Evolutionary conservation across 1,140 invertebrate genomes (phyloP), one percentile per base, ranked within the genome.

Genomic region (Triops longicaudatus): DNA sequence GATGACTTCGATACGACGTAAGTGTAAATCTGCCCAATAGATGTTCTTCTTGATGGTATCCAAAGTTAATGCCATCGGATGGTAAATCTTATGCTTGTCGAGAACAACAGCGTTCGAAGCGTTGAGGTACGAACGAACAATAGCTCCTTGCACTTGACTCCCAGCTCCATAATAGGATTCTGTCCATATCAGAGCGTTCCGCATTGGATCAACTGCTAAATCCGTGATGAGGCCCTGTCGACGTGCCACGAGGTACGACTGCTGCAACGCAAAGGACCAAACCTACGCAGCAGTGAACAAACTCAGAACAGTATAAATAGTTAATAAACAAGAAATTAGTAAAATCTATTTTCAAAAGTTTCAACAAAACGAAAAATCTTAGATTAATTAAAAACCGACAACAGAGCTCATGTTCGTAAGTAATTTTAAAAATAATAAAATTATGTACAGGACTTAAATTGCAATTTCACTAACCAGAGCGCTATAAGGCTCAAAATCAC

Each of bases 1-100:
- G 72, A 78, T 75, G 27, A 80, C 77, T 26, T 81, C 78, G 71
- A 83, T 79, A 10, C 76, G 71, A 26, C 73, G 76, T n/a, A 72
- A 43, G n/a, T 74, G 27, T n/a, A 73, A 73, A 73, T 82, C 80
- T n/a, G 80, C 74, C 79, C 80, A 82, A 75, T 82, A 83, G 7
- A 82, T 27, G 41, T 77, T 44, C 26, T 77, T 71, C 37, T 80
- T 78, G 26, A 83, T 75, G 4, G 77, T 50, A 79, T 83, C 83
- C n/a, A 82, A 22, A 7, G 78, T 72, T 14, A 83, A 73, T 50
- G 81, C 81, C 27, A 73, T 76, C 7, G 76, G 76, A 43, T 73
- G 22, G 11, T 73, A 27, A 17, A 77, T 73, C 76, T 77, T 77
- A 26, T 43, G 63, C n/a, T 42, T 11, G 31, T 26, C 17, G 26